Percentiles rank a stretch among this genome's conserved stretches.
These are phyloP conservation scores for Mesocentrotus franciscanus DNA, from an alignment of 53 echinoderm and acorn worm species.

Conservation along the genomic window DNA sequence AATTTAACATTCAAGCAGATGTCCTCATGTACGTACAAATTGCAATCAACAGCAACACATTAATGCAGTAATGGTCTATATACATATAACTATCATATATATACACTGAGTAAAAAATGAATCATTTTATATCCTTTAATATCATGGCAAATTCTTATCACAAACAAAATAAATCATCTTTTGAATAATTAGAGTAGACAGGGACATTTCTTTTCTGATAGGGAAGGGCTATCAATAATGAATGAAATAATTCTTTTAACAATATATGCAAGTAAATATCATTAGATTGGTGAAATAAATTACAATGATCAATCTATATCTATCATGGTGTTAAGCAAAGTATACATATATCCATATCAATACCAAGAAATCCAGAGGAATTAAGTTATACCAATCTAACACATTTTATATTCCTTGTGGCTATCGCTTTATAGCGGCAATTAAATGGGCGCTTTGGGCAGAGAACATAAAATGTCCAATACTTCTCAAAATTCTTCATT, in stretches of 20 bases:
- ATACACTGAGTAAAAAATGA: background rate
- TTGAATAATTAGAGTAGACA: background rate
- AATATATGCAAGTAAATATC: too few relatives aligned
- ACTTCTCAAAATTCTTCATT: too few relatives aligned
- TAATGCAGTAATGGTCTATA: background rate
- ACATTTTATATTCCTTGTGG: too few relatives aligned
- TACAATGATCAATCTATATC: background rate
- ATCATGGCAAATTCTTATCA: background rate
- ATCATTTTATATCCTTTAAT: background rate
- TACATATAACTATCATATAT: background rate
- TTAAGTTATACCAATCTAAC: too few relatives aligned
- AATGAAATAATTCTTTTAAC: too few relatives aligned
- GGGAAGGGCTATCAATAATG: too few relatives aligned
- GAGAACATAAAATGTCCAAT: too few relatives aligned
- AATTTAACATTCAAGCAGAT: background rate
- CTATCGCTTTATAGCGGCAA: too few relatives aligned
- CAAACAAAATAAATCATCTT: too few relatives aligned
- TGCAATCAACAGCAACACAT: background rate
- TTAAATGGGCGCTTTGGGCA: too few relatives aligned
- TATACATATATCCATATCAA: background rate
- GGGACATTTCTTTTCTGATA: too few relatives aligned
- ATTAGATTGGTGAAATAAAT: background rate
- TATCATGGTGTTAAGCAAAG: background rate
- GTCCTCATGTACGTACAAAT: background rate
- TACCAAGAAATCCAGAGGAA: background rate